Evolutionary conservation across 2,113 vertebrate genomes (phyloP).

Genomic region (Micromys minutus): DNA sequence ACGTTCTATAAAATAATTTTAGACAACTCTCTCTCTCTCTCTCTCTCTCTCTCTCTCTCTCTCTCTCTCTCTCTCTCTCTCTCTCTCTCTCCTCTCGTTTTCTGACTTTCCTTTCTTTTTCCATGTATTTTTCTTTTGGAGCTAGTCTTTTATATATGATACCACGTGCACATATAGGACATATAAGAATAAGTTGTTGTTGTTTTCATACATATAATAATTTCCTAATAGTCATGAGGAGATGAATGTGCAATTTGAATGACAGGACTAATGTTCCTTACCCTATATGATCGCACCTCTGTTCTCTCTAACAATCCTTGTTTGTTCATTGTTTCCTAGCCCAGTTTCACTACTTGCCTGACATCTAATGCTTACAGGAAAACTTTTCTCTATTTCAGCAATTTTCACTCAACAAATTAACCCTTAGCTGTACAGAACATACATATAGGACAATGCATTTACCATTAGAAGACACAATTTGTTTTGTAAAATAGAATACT

Average conservation of each 20-base stretch:
- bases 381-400: neutral
- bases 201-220: neutral
- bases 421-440: neutral
- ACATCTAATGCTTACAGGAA: neutral
- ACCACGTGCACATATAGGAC: neutral
- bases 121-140: neutral
- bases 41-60: too few relatives aligned
- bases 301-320: neutral
- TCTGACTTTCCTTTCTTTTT: neutral
- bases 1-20: neutral
- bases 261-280: neutral
- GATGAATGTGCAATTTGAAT: neutral
- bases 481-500: neutral
- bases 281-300: neutral
- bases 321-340: neutral
- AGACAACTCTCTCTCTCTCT: too few relatives aligned
- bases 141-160: neutral
- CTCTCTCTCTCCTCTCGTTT: too few relatives aligned
- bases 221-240: neutral
- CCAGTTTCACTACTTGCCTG: neutral
- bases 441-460: neutral
- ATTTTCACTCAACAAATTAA: neutral
- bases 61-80: too few relatives aligned
- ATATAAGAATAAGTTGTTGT: neutral
- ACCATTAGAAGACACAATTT: neutral